Evolutionary conservation across 2,797 vertebrate genomes (phyloP), one percentile per base, ranked within the genome.

Genomic region (Neomorphus geoffroyi): DNA sequence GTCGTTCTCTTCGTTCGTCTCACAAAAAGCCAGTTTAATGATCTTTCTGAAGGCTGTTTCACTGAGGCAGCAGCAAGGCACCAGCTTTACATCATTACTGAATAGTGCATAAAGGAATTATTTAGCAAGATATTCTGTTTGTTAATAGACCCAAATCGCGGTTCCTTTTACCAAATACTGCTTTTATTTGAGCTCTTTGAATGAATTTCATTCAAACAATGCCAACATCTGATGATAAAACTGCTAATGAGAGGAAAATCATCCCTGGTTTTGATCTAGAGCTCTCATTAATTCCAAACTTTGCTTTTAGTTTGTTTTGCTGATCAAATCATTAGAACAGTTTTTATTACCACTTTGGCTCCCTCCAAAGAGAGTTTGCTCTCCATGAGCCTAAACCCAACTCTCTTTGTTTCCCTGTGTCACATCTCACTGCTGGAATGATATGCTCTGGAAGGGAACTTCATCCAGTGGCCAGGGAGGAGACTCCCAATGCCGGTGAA

Each of bases 61-160:
- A 97, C 93, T 97, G 96, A 97, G 93, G 95, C 96, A 96, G 95
- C 97, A 97, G 93, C 97, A 96, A 95, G 93, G 90, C 93, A 93
- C 72, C 94, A 89, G 95, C 92, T 96, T 97, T 97, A 94, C 93
- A 97, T 97, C 96, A 95, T 97, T 97, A 97, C 91, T 96, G 96
- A 96, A 96, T 96, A 90, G 96, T 69, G 61, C 97, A 96, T 96
- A 96, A 96, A 97, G 96, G 96, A 97, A 97, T 97, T 97, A 97
- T 97, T 97, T 97, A 97, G 96, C 96, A 97, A 97, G 97, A 97
- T 97, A 95, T 97, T 97, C 95, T 97, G 95, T 97, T 96, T 96
- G 96, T 96, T 97, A 97, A 97, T 97, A 97, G 97, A 93, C 94
- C 95, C 90, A 94, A 96, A 97, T 96, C 95, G 94, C 12, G 39